Conservation (phyloP, 1,140 invertebrate species). For the Antheraea mylitta region DNA sequence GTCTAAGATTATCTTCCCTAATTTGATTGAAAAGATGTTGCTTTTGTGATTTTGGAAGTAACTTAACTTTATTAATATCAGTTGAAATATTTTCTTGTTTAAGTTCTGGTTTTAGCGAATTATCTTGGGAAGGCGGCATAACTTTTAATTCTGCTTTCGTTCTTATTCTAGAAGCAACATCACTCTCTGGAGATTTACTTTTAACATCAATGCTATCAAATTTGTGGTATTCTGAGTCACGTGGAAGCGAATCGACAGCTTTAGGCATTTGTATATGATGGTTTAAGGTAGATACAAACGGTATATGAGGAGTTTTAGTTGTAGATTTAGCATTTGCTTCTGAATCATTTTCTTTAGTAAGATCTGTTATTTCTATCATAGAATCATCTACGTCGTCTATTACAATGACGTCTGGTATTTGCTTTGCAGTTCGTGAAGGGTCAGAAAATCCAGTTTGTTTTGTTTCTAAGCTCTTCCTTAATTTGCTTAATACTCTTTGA, state of each 20-base stretch:
- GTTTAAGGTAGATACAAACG: constrained; percentile 75
- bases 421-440: constrained; percentile 63
- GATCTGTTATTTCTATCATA: constrained; percentile 68
- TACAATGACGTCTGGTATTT: constrained; percentile 73
- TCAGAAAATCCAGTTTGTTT: constrained; percentile 80
- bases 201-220: constrained; percentile 48
- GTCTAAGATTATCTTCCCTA: constrained; percentile 64
- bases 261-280: constrained; percentile 84
- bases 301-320: constrained; percentile 74
- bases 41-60: constrained; percentile 67
- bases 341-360: constrained; percentile 58
- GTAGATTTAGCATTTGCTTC: constrained; percentile 42
- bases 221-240: constrained; percentile 54
- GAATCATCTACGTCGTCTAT: constrained; percentile 72
- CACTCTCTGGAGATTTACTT: constrained; percentile 60
- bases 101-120: constrained; percentile 38
- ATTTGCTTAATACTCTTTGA: constrained; percentile 83
- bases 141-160: constrained; percentile 91
- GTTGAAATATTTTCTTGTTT: constrained; percentile 23
- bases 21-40: constrained; percentile 74
- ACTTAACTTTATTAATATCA: constrained; percentile 47
- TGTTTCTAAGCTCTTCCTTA: constrained; percentile 84
- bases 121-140: constrained; percentile 67
- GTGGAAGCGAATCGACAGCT: constrained; percentile 78
- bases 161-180: constrained; percentile 85